Percentiles rank a stretch among this genome's conserved stretches.
These are phyloP conservation scores for Gallinago paraguaiae DNA, from an alignment of 2,113 vertebrate genomes.

Conservation along the genomic window DNA sequence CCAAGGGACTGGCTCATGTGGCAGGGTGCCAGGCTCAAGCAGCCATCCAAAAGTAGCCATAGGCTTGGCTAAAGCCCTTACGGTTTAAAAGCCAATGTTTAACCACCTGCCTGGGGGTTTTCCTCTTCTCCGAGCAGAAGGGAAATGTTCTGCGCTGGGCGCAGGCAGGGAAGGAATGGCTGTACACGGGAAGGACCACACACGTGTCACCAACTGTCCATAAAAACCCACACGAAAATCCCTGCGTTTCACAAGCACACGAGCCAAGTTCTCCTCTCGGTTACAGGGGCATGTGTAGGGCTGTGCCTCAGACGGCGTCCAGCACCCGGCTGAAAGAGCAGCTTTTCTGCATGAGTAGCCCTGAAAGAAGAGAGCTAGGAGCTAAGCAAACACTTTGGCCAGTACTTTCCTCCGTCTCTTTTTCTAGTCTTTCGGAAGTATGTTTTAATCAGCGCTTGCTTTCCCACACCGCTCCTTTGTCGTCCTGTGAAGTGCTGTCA, in stretches of 20 bases:
- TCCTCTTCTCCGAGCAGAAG: neutral
- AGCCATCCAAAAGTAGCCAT: neutral
- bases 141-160: neutral
- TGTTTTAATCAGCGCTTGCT: slow-evolving; percentile 48
- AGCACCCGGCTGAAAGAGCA: slow-evolving; percentile 31
- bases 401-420: slow-evolving; percentile 16
- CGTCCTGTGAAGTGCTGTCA: slow-evolving; percentile 17
- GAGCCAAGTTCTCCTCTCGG: slow-evolving; percentile 51
- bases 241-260: neutral
- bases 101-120: neutral
- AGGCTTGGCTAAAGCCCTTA: neutral
- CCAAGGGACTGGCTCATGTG: neutral
- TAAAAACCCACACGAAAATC: neutral
- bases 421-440: slow-evolving; percentile 40
- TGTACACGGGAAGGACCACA: slow-evolving; percentile 15
- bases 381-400: slow-evolving; percentile 54
- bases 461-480: slow-evolving; percentile 43
- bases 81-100: neutral
- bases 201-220: slow-evolving; percentile 19
- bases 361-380: slow-evolving; percentile 45
- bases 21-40: neutral
- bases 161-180: neutral
- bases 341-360: slow-evolving; percentile 50
- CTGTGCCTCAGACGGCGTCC: neutral
- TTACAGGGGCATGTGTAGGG: slow-evolving; percentile 41